Percentiles rank a stretch among this genome's conserved stretches.
phyloP scores from a whole-genome alignment of 2,113 vertebrate genomes.

The Tychaedon coryphoeus region DNA sequence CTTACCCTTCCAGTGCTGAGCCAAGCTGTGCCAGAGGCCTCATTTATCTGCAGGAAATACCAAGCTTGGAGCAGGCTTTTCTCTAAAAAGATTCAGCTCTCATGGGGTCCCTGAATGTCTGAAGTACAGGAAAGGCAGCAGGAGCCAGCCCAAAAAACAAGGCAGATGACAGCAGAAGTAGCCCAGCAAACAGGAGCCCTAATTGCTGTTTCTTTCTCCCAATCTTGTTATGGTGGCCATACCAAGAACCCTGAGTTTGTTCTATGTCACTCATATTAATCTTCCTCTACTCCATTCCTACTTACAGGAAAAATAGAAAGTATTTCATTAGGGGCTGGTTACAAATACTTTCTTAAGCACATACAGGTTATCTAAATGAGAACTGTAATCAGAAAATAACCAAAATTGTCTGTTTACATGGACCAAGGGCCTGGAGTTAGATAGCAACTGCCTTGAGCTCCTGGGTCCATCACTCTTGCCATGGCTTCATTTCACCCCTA shows the following conservation, averaged over 20 bases:
- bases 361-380: neutral
- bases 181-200: neutral
- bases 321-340: neutral
- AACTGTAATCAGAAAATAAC: neutral
- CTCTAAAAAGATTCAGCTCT: neutral
- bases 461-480: neutral
- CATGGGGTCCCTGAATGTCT: neutral
- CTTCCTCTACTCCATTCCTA: rapidly evolving
- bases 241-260: neutral
- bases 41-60: neutral
- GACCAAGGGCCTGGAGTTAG: neutral
- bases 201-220: neutral
- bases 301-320: neutral
- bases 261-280: neutral
- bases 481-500: neutral
- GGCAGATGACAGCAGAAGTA: neutral
- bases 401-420: neutral
- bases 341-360: neutral
- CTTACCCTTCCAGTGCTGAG: neutral
- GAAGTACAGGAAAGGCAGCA: neutral
- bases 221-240: too few relatives aligned
- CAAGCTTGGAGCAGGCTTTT: neutral
- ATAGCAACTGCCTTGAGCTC: neutral
- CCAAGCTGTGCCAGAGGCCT: neutral
- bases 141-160: neutral